phyloP scores from a whole-genome alignment of 2,797 vertebrate genomes.

The Manis crassicaudata region DNA sequence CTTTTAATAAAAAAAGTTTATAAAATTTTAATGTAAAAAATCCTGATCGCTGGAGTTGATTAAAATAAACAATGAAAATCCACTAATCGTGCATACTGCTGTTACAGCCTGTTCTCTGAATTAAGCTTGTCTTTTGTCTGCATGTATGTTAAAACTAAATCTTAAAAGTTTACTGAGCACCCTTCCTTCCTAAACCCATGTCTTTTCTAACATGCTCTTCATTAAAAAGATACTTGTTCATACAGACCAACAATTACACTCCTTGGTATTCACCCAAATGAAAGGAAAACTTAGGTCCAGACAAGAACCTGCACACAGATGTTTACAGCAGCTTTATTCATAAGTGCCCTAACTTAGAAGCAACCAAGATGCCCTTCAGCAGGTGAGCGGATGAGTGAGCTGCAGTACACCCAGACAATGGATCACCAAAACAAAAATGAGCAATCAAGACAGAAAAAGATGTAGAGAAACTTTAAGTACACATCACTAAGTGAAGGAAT shows the following conservation, averaged over 20 bases:
- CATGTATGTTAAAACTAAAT: slow-evolving; percentile 11
- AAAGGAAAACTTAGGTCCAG: not conserved
- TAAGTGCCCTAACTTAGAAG: not conserved
- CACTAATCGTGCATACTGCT: not conserved
- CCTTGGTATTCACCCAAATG: not conserved
- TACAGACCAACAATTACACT: not conserved
- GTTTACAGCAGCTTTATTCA: not conserved
- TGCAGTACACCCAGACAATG: not conserved
- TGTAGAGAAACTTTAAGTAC: not conserved
- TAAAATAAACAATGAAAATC: not conserved
- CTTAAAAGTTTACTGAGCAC: not conserved
- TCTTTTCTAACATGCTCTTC: not conserved
- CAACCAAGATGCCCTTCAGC: not conserved
- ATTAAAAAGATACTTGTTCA: not conserved
- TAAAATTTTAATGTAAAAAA: not conserved
- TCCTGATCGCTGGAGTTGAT: not conserved
- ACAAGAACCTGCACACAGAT: not conserved
- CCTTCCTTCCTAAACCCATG: not conserved
- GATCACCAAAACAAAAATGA: not conserved
- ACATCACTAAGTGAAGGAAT: not conserved
- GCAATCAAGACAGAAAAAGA: not conserved
- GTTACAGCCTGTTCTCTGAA: not conserved
- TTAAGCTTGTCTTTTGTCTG: not conserved
- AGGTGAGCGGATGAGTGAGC: not conserved
- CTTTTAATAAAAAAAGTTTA: not conserved